These are phyloP conservation scores for Anthophora plumipes DNA, from an alignment of 2,888 invertebrate species.

Conservation along the genomic window DNA sequence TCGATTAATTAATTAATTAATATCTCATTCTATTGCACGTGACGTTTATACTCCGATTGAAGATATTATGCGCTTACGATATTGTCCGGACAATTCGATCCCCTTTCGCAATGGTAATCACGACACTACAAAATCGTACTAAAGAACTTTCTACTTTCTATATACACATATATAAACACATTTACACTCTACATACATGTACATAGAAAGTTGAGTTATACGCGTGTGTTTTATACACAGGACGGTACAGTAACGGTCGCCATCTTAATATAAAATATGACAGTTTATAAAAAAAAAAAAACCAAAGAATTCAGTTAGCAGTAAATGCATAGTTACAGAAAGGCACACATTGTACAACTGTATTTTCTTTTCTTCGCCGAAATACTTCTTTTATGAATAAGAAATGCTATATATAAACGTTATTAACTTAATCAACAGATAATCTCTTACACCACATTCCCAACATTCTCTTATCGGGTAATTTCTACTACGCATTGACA, in stretches of 20 bases:
- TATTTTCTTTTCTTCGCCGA: neutral
- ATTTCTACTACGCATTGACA: too few relatives aligned
- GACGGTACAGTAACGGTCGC: constrained; percentile 16
- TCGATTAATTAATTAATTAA: constrained; percentile 36
- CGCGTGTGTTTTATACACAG: constrained; percentile 15
- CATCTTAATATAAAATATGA: neutral
- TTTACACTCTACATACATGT: constrained; percentile 37
- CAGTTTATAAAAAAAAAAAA: neutral
- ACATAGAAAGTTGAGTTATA: constrained; percentile 46
- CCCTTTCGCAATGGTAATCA: constrained; percentile 28
- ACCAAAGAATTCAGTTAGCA: neutral
- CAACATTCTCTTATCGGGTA: too few relatives aligned
- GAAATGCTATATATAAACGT: neutral
- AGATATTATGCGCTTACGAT: constrained; percentile 6
- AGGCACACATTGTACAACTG: neutral
- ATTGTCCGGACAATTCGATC: constrained; percentile 30
- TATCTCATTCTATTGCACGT: constrained; percentile 52
- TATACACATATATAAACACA: constrained; percentile 27
- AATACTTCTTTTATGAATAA: neutral
- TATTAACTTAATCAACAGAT: neutral
- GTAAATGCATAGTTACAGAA: neutral
- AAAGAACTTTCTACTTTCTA: constrained; percentile 44
- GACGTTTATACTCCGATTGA: constrained; percentile 18
- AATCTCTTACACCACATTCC: neutral
- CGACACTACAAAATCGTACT: constrained; percentile 23